A percentile compares a stretch with the other conserved stretches of the same genome.
Evolutionary conservation across 2,888 invertebrate species (phyloP).

Genomic region (Gastrophysa polygoni): DNA sequence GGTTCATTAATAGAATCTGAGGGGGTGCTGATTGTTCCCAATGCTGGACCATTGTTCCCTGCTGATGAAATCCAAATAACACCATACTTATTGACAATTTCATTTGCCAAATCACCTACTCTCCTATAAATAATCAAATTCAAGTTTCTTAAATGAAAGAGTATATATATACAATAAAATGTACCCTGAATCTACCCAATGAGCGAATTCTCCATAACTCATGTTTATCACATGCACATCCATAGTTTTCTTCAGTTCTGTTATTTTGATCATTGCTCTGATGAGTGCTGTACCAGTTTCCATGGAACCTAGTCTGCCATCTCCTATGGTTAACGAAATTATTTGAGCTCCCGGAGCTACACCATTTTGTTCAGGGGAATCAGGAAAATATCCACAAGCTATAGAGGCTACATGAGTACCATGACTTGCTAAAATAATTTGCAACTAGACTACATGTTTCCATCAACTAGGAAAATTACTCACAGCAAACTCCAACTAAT

Average conservation of each 20-base stretch:
- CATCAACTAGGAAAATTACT: conserved; percentile 57
- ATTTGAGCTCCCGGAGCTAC: conserved; percentile 96
- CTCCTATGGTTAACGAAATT: conserved; percentile 92
- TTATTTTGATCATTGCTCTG: conserved; percentile 87
- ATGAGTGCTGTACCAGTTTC: conserved; percentile 95
- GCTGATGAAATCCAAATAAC: conserved; percentile 93
- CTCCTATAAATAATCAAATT: conserved; percentile 64
- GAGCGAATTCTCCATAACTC: conserved; percentile 96
- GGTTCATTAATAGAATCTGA: conserved; percentile 83
- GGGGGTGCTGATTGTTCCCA: conserved; percentile 90
- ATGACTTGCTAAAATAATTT: conserved; percentile 75
- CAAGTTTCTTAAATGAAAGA: not conserved
- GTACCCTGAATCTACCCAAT: conserved; percentile 90
- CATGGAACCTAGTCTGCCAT: conserved; percentile 90
- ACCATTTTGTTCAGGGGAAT: conserved; percentile 87
- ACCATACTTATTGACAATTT: conserved; percentile 89
- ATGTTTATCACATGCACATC: conserved; percentile 92
- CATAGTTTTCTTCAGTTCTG: conserved; percentile 68
- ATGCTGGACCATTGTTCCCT: conserved; percentile 93
- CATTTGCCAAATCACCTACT: conserved; percentile 82
- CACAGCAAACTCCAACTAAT: conserved; percentile 93
- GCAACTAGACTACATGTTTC: not conserved
- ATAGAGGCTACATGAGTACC: conserved; percentile 98
- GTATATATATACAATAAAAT: not conserved
- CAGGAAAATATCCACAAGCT: conserved; percentile 88